These are phyloP conservation scores for Geotria australis DNA, from an alignment of 2,797 vertebrate species.

Conservation along the genomic window DNA sequence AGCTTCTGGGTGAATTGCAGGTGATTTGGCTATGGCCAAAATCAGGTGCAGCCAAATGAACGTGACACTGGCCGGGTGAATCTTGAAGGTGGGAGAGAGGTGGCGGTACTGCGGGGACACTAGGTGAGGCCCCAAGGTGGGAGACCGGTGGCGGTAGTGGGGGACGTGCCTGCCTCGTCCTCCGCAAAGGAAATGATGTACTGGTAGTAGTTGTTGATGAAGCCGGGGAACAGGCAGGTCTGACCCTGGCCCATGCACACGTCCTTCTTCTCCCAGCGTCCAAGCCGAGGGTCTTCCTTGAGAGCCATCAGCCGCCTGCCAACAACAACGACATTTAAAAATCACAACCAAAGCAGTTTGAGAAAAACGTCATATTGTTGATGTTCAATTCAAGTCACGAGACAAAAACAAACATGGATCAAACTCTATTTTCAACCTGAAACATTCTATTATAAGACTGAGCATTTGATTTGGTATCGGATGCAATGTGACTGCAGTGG, in stretches of 20 bases:
- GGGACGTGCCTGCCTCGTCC: conserved; percentile 22
- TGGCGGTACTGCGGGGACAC: background rate
- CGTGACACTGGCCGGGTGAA: too few species aligned
- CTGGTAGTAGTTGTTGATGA: conserved; percentile 27
- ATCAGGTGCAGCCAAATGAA: too few species aligned
- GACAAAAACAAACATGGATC: background rate
- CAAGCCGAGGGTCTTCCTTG: conserved; percentile 16
- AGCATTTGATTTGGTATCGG: too few species aligned
- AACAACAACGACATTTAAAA: too few species aligned
- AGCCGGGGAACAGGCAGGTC: conserved; percentile 17
- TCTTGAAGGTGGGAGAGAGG: too few species aligned
- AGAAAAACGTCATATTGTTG: background rate
- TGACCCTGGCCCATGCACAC: conserved; percentile 29
- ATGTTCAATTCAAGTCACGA: background rate
- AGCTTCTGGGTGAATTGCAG: too few species aligned
- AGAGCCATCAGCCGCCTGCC: conserved; percentile 31
- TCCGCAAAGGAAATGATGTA: conserved; percentile 32
- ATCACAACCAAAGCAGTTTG: background rate
- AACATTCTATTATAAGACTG: too few species aligned
- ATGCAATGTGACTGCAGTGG: too few species aligned
- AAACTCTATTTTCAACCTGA: too few species aligned
- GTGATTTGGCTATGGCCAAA: too few species aligned
- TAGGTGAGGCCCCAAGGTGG: too few species aligned
- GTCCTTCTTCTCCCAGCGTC: conserved; percentile 28
- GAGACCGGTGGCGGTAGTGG: too few species aligned